Evolutionary conservation across 2,113 vertebrate species (phyloP), one percentile per base, ranked within the genome.

Genomic region (Ammodytes dubius): DNA sequence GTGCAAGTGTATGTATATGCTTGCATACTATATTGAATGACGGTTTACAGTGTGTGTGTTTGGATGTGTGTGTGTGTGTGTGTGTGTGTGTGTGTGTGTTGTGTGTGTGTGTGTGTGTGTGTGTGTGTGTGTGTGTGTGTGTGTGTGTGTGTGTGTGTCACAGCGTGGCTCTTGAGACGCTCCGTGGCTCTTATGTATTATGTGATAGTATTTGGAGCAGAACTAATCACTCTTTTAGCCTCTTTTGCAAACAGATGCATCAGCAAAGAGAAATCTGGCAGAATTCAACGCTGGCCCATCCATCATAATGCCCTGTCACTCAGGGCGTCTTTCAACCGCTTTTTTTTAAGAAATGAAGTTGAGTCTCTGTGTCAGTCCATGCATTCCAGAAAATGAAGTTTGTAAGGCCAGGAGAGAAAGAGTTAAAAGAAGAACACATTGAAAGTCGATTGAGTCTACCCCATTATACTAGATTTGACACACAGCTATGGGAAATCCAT

Each of bases 181-280:
- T 49, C 61, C 40, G 45, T 7, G 72, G 70, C 86, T 71, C 79
- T 83, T 84, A 43, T 60, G 74, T 83, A 86, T 86, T 77, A 73
- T 88, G 71, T 53, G 71, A 58, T 6, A 37, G 65, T 67, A 92
- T 90, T 60, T 93, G 74, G 88, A 90, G 89, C 89, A 93, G 88
- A 90, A 91, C 79, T 91, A 91, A 91, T 89, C 52, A 63, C 73
- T 90, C 74, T 67, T 56, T 37, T 54, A 9, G 57, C 76, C 75
- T 85, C 69, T 86, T 84, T 66, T 58, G 19, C 56, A 70, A 79
- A 82, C 80, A 82, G 37, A 79, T 67, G 59, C 50, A 77, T 67
- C 67, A 54, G 68, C 53, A 69, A 84, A 84, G 53, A 73, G 57
- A 69, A 77, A 57, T 66, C 45, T 9, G 63, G 52, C 47, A 70